Conservation (phyloP, 1,140 invertebrate genomes). For the Trinorchestia longiramus region DNA sequence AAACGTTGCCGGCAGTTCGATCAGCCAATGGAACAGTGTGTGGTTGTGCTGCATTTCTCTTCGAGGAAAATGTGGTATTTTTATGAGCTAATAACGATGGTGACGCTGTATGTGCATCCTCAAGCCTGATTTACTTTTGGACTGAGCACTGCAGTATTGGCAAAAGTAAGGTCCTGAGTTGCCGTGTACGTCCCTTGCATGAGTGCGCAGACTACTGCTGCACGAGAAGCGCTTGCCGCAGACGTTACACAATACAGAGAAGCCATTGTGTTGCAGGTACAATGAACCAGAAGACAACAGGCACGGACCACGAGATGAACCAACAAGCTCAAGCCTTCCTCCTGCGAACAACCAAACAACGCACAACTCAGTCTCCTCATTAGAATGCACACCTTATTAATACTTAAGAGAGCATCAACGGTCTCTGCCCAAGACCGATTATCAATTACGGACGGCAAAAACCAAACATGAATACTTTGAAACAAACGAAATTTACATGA, state of each 20-base stretch:
- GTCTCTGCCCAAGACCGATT: not conserved
- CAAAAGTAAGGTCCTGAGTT: constrained; percentile 66
- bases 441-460: not conserved
- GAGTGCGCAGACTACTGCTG: constrained; percentile 67
- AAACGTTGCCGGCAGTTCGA: too few species aligned
- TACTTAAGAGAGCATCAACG: not conserved
- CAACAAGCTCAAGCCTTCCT: constrained; percentile 52
- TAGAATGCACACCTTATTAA: not conserved
- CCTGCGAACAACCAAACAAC: constrained; percentile 51
- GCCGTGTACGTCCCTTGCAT: constrained; percentile 66
- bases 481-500: not conserved
- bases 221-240: constrained; percentile 67
- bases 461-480: not conserved
- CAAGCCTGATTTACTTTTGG: constrained; percentile 66
- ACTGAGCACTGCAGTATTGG: constrained; percentile 66
- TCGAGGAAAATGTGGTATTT: constrained; percentile 65
- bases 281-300: constrained; percentile 64
- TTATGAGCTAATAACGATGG: constrained; percentile 66
- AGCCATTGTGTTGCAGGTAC: constrained; percentile 63
- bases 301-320: constrained; percentile 49
- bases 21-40: too few species aligned
- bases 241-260: constrained; percentile 67
- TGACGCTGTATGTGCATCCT: constrained; percentile 67
- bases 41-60: too few species aligned
- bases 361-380: constrained; percentile 39